Base-by-base conservation (phyloP, 2,113 vertebrate species). In the Tricholaema leucomelas region DNA sequence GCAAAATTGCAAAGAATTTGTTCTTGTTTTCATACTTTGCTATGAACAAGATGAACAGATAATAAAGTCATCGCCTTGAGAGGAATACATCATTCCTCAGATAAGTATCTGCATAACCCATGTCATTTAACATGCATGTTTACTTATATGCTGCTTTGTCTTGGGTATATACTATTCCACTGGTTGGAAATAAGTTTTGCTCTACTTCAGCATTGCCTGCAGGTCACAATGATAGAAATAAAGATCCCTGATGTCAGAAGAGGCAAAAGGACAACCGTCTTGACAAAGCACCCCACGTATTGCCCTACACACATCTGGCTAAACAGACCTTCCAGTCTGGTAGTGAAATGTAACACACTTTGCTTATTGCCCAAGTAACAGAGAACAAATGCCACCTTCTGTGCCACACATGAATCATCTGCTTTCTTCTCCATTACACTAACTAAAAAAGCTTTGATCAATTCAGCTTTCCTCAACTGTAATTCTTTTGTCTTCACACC, bases 331-430 rank as follows among this genome's bases (percentile, higher is more conserved):
- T 81, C 40, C 35, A 66, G 67, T 44, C 12, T 60, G 63, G 40
- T 10, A 40, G 31, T 71, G 82, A 87, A 85, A 87, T 31, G 11
- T 5, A 76, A 75, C 59, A 59, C 40, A 15, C 60, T 75, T 30
- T 76, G 84, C 55, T 93, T 92, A 87, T 77, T 24, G 0, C 40
- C 24, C 15, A 3, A 36, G 46, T 86, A 92, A 73, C 63, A 79
- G 66, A 71, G 87, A 88, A 92, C 74, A 96, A 93, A 92, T 91
- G 77, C 58, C 75, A 91, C 67, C 60, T 89, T 95, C 71, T 1
- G 4, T 52, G 69, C 80, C 72, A 80, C 46, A 42, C 16, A 61
- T 58, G 72, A 92, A 87, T 83, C 76, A 88, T 19, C 72, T 60
- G 54, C 75, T 89, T 89, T 93, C 72, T 79, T 87, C 72, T 61